phyloP scores from a whole-genome alignment of 2,113 vertebrate species.

The Microtus ochrogaster region DNA sequence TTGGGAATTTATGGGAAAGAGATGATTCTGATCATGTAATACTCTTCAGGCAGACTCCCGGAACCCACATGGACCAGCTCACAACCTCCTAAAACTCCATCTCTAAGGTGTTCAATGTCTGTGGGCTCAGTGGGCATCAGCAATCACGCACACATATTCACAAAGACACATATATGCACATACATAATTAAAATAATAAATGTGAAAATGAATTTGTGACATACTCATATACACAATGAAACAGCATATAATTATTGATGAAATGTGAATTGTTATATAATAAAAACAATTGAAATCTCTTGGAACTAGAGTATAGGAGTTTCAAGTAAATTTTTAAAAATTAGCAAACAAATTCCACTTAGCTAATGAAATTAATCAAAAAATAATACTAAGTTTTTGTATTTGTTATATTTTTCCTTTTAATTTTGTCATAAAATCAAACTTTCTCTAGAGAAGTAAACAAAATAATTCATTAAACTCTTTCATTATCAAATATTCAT shows the following conservation, averaged over 20 bases:
- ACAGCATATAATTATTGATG: neutral
- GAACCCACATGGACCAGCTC: neutral
- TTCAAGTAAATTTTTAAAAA: neutral
- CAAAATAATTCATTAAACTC: neutral
- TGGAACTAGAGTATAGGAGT: neutral
- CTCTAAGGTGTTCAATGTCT: neutral
- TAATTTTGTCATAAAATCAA: constrained; percentile 21
- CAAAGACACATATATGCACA: neutral
- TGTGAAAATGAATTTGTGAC: neutral
- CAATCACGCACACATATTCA: neutral
- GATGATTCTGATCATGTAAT: neutral
- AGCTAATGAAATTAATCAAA: neutral
- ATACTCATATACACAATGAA: neutral
- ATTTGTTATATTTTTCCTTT: neutral
- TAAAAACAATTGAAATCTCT: neutral
- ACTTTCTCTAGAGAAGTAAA: neutral
- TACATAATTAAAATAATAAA: neutral
- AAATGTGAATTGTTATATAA: neutral
- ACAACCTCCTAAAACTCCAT: neutral
- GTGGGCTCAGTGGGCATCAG: neutral
- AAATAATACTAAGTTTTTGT: neutral
- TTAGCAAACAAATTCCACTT: neutral
- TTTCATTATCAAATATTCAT: constrained; percentile 23
- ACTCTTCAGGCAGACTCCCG: neutral
- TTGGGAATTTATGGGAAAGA: neutral